phyloP scores from a whole-genome alignment of 2,888 invertebrate genomes.

The Stenodera caucasica region DNA sequence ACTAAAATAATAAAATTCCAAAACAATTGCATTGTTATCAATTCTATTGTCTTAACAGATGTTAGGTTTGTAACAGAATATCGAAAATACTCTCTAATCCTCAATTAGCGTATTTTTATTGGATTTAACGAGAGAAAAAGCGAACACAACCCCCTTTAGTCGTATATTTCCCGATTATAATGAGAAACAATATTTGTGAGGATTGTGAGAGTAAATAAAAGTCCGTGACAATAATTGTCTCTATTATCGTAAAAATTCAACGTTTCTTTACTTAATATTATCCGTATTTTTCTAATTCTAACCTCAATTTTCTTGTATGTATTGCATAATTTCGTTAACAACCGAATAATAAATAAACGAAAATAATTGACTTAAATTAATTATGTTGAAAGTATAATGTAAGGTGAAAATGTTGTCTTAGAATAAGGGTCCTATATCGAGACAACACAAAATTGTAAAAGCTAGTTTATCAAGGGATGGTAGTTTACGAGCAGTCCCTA shows the following conservation, averaged over 20 bases:
- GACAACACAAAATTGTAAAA: constrained; percentile 13
- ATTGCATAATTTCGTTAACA: background rate
- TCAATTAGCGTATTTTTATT: background rate
- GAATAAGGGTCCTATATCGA: background rate
- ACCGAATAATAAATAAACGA: background rate
- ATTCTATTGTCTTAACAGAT: no score
- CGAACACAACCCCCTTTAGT: background rate
- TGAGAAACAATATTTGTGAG: constrained; percentile 42
- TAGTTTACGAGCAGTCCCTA: constrained; percentile 56
- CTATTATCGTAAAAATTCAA: constrained; percentile 43
- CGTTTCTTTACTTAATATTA: background rate
- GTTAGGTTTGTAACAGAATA: no score
- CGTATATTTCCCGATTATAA: background rate
- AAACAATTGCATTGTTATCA: no score
- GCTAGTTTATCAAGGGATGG: constrained; percentile 54
- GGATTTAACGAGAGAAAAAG: background rate
- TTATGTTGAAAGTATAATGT: background rate
- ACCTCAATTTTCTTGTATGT: background rate
- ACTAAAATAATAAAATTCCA: no score
- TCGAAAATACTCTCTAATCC: no score
- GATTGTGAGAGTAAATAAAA: constrained; percentile 46
- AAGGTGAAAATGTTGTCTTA: background rate
- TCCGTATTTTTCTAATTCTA: background rate
- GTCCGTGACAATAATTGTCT: constrained; percentile 49
- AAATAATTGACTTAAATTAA: no score